phyloP scores from a whole-genome alignment of 2,888 invertebrate species.

The Torymus tubicola region DNA sequence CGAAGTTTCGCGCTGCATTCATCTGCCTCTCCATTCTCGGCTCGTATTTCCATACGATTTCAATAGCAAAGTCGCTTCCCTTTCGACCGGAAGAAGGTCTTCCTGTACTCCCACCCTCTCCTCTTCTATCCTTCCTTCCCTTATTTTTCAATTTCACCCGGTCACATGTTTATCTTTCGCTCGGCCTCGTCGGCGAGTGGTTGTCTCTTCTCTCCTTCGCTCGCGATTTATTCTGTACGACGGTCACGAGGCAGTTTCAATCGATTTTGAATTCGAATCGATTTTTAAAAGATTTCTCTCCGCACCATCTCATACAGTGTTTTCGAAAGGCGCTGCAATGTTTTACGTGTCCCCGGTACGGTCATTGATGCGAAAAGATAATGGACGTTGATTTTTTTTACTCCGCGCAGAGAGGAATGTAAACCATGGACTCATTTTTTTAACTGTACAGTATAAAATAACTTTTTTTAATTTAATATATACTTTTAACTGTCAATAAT shows the following conservation, averaged over 20 bases:
- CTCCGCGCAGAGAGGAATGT: no score
- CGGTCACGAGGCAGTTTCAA: background rate
- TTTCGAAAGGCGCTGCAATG: no score
- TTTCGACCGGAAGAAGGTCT: background rate
- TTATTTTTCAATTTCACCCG: background rate
- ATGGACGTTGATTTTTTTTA: no score
- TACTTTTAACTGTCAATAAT: no score
- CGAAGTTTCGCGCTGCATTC: slow-evolving; percentile 25
- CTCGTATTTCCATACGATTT: slow-evolving; percentile 20
- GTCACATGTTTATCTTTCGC: background rate
- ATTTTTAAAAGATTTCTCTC: background rate
- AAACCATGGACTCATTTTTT: no score
- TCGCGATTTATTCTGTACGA: background rate
- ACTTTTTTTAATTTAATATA: no score
- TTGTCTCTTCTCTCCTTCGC: background rate
- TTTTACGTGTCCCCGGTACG: no score
- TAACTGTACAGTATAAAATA: no score
- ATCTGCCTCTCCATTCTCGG: background rate
- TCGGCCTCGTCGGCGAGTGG: background rate
- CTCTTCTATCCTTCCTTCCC: background rate
- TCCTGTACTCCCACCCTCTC: background rate
- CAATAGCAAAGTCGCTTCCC: slow-evolving; percentile 16
- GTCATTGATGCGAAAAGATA: no score
- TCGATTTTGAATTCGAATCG: background rate
- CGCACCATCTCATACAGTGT: no score